Evolutionary conservation across 2,888 invertebrate species (phyloP).

Genomic region (Oxyscelio sp.): DNA sequence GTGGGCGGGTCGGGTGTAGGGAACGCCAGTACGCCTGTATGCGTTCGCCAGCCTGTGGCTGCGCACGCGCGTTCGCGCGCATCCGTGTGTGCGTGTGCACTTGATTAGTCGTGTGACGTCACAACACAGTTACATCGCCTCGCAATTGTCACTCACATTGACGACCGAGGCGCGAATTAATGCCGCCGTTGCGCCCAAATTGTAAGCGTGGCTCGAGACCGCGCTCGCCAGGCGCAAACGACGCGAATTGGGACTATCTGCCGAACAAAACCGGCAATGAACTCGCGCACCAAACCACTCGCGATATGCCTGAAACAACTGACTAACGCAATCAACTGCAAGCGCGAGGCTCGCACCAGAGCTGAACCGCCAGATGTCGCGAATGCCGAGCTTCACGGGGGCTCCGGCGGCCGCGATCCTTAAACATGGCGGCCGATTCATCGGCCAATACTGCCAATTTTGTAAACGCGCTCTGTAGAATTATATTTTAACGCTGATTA

Average conservation of each 20-base stretch:
- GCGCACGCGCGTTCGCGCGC: no score
- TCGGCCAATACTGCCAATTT: constrained; percentile 39
- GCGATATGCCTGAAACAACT: constrained; percentile 86
- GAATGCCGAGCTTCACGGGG: constrained; percentile 79
- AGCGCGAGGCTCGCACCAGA: constrained; percentile 78
- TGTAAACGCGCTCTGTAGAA: constrained; percentile 42
- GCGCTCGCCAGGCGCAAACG: constrained; percentile 57
- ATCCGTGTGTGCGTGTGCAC: no score
- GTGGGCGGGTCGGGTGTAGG: no score
- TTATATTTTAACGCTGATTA: no score
- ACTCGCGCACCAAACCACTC: constrained; percentile 82
- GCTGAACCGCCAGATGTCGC: constrained; percentile 83
- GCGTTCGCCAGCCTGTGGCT: no score
- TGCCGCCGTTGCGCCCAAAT: constrained; percentile 57
- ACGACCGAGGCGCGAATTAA: constrained; percentile 73
- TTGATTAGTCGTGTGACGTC: constrained; percentile 87
- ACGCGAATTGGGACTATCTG: constrained; percentile 54
- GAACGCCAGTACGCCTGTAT: no score
- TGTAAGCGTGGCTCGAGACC: constrained; percentile 48
- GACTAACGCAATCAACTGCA: constrained; percentile 85
- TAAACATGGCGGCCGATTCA: background rate
- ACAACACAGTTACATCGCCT: constrained; percentile 86
- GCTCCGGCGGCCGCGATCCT: constrained; percentile 80
- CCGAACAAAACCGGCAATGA: constrained; percentile 75
- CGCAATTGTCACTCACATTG: constrained; percentile 84